A percentile compares a stretch with the other conserved stretches of the same genome.
Conservation (phyloP, 2,888 invertebrate genomes). For the Hylaea fasciaria region DNA sequence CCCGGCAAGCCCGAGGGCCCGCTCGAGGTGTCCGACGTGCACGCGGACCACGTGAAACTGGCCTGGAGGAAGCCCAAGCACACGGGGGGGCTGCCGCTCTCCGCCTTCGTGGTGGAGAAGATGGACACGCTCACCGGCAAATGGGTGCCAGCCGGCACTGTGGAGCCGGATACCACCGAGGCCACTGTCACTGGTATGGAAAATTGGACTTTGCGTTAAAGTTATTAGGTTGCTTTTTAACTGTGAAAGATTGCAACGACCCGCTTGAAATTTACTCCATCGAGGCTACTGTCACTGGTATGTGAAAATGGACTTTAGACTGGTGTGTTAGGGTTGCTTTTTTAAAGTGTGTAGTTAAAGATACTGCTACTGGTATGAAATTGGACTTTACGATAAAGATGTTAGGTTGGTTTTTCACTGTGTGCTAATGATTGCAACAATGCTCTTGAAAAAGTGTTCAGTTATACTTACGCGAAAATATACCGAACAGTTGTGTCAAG, state of each 20-base stretch:
- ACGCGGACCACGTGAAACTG: conserved; percentile 96
- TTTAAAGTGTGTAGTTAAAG: too few relatives aligned
- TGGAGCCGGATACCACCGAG: conserved; percentile 92
- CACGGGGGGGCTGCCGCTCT: conserved; percentile 96
- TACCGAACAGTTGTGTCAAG: too few relatives aligned
- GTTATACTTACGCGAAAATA: too few relatives aligned
- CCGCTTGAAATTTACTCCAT: too few relatives aligned
- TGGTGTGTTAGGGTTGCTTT: too few relatives aligned
- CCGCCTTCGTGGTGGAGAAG: conserved; percentile 96
- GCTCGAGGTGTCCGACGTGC: conserved; percentile 94
- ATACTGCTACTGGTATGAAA: too few relatives aligned
- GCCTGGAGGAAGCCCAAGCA: conserved; percentile 98
- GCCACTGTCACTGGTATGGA: conserved; percentile 88
- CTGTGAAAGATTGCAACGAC: too few relatives aligned
- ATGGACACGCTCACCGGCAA: conserved; percentile 95
- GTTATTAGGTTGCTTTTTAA: background rate
- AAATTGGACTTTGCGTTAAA: background rate
- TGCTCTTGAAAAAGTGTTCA: too few relatives aligned
- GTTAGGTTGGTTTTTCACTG: too few relatives aligned
- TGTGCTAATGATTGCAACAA: too few relatives aligned
- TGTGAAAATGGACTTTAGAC: too few relatives aligned
- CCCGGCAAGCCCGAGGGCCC: conserved; percentile 96
- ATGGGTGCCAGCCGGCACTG: conserved; percentile 94
- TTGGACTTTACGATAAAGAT: too few relatives aligned
- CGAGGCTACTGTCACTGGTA: conserved; percentile 89